phyloP scores from a whole-genome alignment of 1,140 invertebrate species.

The Heterodera carotae region DNA sequence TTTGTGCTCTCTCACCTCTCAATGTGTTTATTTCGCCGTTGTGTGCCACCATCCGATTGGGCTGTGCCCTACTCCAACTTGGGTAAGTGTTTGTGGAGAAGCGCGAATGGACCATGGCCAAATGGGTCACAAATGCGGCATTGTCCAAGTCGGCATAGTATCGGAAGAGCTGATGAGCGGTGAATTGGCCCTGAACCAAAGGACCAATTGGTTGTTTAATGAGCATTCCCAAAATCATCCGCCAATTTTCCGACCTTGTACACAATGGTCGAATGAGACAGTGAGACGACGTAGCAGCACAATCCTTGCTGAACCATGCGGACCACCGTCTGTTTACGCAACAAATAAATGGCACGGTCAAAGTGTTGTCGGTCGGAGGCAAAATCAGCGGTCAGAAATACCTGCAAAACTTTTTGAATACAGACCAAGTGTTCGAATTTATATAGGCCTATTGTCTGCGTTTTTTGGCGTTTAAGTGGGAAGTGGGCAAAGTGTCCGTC shows the following conservation, averaged over 20 bases:
- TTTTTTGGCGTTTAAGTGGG: no score
- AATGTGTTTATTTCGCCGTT: constrained; percentile 85
- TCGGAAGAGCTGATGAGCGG: constrained; percentile 89
- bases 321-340: constrained; percentile 89
- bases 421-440: not conserved
- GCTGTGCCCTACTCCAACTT: constrained; percentile 97
- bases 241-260: constrained; percentile 76
- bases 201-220: not conserved
- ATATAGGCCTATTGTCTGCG: not conserved
- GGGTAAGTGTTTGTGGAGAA: constrained; percentile 99
- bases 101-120: constrained; percentile 84
- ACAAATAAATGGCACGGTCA: constrained; percentile 79
- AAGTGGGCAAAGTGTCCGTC: no score
- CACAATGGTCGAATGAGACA: constrained; percentile 84
- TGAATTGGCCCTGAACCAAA: constrained; percentile 79
- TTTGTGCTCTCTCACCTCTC: constrained; percentile 16
- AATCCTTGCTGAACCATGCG: constrained; percentile 77
- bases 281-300: constrained; percentile 92
- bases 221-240: not conserved
- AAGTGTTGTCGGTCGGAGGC: constrained; percentile 71
- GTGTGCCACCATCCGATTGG: constrained; percentile 91
- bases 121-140: constrained; percentile 85
- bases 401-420: constrained; percentile 61
- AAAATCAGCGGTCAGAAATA: constrained; percentile 74
- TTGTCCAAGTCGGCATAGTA: constrained; percentile 77